These are phyloP conservation scores for Pseudococcus longispinus DNA, from an alignment of 2,888 invertebrate genomes.

Conservation along the genomic window DNA sequence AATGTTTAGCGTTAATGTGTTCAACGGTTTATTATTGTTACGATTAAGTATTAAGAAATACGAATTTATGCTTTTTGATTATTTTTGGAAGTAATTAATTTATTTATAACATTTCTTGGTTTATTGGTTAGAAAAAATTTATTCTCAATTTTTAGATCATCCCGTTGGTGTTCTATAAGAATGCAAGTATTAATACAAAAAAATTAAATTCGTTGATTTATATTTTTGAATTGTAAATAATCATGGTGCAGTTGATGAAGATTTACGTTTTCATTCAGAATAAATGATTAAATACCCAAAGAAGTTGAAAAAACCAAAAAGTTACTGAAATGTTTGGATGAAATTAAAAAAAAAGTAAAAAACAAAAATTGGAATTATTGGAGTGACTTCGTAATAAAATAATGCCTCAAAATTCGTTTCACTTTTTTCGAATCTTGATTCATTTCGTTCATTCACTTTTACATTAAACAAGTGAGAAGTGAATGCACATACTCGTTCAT, in stretches of 20 bases:
- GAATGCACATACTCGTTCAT: not conserved
- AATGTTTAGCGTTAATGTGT: not conserved
- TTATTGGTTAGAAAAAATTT: not conserved
- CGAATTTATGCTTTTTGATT: not conserved
- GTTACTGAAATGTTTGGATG: too few relatives aligned
- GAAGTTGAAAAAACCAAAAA: too few relatives aligned
- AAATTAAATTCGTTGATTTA: too few relatives aligned
- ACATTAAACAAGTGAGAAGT: not conserved
- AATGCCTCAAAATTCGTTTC: not conserved
- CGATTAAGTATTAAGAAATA: not conserved
- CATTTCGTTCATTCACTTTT: not conserved
- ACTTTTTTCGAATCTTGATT: not conserved
- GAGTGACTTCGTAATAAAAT: not conserved
- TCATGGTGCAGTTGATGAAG: too few relatives aligned
- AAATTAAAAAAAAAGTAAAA: not conserved
- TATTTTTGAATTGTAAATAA: too few relatives aligned
- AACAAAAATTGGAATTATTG: not conserved
- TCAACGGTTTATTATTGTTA: not conserved
- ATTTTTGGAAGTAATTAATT: not conserved
- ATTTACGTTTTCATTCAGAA: too few relatives aligned
- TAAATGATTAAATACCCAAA: too few relatives aligned
- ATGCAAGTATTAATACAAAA: too few relatives aligned
- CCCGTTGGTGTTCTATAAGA: too few relatives aligned
- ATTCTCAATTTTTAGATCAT: not conserved
- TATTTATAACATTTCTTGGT: not conserved